Evolutionary conservation across 2,113 vertebrate genomes (phyloP).

Genomic region (Elachura formosa): DNA sequence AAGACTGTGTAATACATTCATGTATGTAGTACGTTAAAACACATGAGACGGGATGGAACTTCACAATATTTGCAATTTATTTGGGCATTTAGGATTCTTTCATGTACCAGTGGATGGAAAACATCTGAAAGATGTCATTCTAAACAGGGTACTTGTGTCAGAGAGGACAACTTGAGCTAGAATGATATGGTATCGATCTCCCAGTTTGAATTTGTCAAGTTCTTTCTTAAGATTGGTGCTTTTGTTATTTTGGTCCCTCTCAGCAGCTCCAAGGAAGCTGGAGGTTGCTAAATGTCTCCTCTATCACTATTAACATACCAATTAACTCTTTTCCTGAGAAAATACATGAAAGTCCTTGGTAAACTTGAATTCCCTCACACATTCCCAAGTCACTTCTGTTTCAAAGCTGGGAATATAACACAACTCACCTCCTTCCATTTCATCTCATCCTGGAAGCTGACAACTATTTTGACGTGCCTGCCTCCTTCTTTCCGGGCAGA

Average conservation of each 20-base stretch:
- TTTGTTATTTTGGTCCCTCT: neutral
- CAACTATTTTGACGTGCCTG: conserved; percentile 90
- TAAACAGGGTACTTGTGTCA: neutral
- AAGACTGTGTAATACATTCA: neutral
- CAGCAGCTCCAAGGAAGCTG: neutral
- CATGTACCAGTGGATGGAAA: neutral
- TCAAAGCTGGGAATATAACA: neutral
- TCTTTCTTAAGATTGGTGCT: neutral
- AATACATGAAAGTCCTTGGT: neutral
- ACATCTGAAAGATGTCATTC: neutral
- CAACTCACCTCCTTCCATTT: conserved; percentile 89
- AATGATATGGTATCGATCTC: neutral
- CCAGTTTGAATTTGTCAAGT: neutral
- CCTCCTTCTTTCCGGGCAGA: conserved; percentile 89
- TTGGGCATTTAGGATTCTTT: neutral
- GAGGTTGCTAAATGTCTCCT: neutral
- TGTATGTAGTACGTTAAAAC: fast-evolving
- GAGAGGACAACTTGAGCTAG: neutral
- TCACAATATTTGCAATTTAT: neutral
- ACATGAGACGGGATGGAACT: fast-evolving
- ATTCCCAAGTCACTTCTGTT: neutral
- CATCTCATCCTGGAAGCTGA: conserved; percentile 83
- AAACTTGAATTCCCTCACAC: neutral
- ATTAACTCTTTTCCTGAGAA: neutral
- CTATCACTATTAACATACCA: neutral